Evolutionary conservation across 2,888 invertebrate species (phyloP).

Genomic region (Buathra laborator): DNA sequence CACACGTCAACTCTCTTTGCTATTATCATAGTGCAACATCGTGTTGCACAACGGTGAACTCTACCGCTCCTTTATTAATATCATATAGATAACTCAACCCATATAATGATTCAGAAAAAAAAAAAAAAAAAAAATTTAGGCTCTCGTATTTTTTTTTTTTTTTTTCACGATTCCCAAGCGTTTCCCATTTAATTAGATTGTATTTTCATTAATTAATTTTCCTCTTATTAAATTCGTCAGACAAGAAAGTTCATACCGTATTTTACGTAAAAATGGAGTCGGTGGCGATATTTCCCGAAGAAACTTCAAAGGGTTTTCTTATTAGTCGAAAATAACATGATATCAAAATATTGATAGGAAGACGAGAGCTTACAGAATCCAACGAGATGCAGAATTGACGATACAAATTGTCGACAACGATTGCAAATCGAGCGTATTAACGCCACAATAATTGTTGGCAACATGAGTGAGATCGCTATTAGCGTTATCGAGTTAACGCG

Average conservation of each 20-base stretch:
- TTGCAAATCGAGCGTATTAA: conserved; percentile 34
- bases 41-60: conserved; percentile 3
- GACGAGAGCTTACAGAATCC: background rate
- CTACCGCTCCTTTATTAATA: conserved; percentile 11
- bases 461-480: conserved; percentile 61
- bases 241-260: no score
- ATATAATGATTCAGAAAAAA: background rate
- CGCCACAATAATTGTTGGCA: conserved; percentile 55
- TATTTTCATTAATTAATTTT: no score
- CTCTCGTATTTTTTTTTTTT: no score
- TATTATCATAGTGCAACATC: conserved; percentile 46
- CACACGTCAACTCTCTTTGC: conserved; percentile 38
- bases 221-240: no score
- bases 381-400: background rate
- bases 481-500: conserved; percentile 66
- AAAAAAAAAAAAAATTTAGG: background rate
- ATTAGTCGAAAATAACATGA: background rate
- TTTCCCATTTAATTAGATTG: no score
- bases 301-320: background rate
- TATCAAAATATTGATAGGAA: background rate
- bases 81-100: conserved; percentile 9
- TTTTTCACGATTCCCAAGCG: no score
- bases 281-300: background rate
- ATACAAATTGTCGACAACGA: background rate
- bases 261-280: background rate